Evolutionary conservation across 2,797 vertebrate genomes (phyloP).

Genomic region (Crotalus adamanteus): DNA sequence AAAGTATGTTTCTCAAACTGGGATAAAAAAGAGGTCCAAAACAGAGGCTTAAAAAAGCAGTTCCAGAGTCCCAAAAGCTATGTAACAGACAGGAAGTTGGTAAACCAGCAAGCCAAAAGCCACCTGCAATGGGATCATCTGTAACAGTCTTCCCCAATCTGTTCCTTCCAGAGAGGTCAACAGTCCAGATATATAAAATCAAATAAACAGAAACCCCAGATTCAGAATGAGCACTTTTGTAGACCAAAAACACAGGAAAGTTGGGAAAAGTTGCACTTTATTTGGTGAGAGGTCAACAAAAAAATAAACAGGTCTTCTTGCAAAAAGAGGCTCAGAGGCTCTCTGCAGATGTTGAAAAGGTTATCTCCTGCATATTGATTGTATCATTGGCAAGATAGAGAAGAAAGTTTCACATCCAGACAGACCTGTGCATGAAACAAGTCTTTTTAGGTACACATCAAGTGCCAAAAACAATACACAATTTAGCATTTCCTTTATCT

Average conservation of each 20-base stretch:
- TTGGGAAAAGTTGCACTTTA: background rate
- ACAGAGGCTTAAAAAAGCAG: background rate
- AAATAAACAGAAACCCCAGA: background rate
- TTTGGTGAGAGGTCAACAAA: background rate
- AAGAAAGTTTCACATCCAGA: background rate
- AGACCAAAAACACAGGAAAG: background rate
- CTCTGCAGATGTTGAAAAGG: background rate
- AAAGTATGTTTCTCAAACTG: background rate
- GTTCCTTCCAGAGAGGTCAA: background rate
- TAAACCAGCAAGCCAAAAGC: background rate
- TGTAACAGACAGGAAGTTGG: background rate
- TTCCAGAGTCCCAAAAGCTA: background rate
- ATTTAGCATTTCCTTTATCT: background rate
- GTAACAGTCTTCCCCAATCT: background rate
- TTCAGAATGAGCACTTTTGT: background rate
- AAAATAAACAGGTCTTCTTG: background rate
- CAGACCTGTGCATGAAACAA: background rate
- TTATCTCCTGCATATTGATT: background rate
- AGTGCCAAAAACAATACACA: background rate
- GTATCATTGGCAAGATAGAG: background rate
- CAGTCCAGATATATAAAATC: background rate
- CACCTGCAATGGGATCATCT: background rate
- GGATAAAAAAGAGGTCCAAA: background rate
- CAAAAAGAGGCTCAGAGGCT: background rate
- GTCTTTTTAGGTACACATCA: background rate